Evolutionary conservation across 64 coral and sea anemone genomes (phyloP).

Genomic region (Orbicella faveolata): DNA sequence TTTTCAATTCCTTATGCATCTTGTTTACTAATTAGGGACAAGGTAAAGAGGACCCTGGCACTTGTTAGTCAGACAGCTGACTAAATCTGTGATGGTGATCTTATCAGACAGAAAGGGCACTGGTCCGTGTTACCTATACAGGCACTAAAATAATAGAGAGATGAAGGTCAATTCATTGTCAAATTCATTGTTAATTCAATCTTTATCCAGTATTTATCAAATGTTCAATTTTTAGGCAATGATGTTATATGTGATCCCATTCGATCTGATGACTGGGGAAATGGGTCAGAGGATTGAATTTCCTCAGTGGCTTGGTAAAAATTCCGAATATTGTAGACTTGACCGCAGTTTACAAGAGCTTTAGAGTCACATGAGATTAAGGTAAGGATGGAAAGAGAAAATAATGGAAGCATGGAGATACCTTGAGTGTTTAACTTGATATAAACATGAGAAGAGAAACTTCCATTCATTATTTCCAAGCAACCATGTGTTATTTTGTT

Average conservation of each 20-base stretch:
- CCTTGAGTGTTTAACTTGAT: not conserved
- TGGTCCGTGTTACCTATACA: constrained; percentile 93
- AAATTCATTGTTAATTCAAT: not conserved
- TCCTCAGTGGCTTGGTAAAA: constrained; percentile 94
- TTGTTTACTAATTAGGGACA: constrained; percentile 31
- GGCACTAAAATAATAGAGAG: constrained; percentile 3
- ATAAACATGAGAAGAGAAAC: not conserved
- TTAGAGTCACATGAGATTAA: constrained; percentile 82
- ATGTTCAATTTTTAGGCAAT: constrained; percentile 52
- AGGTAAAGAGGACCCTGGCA: constrained; percentile 78
- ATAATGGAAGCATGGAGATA: no score
- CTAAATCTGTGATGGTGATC: constrained; percentile 85
- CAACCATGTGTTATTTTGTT: no score
- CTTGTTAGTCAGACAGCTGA: constrained; percentile 81
- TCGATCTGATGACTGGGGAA: constrained; percentile 59
- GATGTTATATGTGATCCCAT: constrained; percentile 85
- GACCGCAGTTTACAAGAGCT: constrained; percentile 90
- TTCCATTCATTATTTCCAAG: no score
- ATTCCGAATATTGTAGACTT: constrained; percentile 70
- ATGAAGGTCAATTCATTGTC: no score
- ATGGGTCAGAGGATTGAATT: constrained; percentile 92
- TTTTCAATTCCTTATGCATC: no score
- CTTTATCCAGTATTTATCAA: no score
- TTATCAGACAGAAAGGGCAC: constrained; percentile 63
- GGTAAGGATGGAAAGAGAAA: constrained; percentile 19